Evolutionary conservation across 2,113 vertebrate species (phyloP).

Genomic region (Procavia capensis): DNA sequence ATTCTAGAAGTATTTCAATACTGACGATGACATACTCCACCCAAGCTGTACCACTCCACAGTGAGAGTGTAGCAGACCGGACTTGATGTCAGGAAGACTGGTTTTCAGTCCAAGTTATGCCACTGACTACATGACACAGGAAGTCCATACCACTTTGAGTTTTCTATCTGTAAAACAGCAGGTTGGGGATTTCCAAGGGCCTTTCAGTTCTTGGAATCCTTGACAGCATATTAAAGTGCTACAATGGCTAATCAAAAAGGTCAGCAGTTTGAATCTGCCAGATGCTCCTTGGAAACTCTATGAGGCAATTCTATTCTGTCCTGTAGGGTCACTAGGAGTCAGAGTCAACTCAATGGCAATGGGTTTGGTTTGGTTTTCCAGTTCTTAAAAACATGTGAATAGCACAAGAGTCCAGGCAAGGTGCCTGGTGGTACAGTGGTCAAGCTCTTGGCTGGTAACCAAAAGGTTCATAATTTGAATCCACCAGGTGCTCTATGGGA

Average conservation of each 20-base stretch:
- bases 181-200: neutral
- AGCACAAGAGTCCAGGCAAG: neutral
- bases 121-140: neutral
- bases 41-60: neutral
- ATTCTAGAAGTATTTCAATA: neutral
- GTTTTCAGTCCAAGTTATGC: neutral
- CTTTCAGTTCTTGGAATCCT: too few relatives aligned
- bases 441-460: neutral
- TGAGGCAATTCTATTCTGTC: too few relatives aligned
- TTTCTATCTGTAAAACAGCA: neutral
- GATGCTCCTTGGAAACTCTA: too few relatives aligned
- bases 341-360: too few relatives aligned
- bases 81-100: neutral
- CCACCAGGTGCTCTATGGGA: neutral
- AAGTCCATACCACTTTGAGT: neutral
- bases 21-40: accelerated
- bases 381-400: neutral
- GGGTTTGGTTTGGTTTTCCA: too few relatives aligned
- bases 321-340: too few relatives aligned
- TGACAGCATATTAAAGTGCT: too few relatives aligned
- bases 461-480: neutral
- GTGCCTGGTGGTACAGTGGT: neutral
- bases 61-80: accelerated
- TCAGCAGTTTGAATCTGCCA: too few relatives aligned
- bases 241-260: too few relatives aligned